Evolutionary conservation across 2,888 invertebrate species (phyloP), one percentile per base, ranked within the genome.

Genomic region (Drosophila cracens): DNA sequence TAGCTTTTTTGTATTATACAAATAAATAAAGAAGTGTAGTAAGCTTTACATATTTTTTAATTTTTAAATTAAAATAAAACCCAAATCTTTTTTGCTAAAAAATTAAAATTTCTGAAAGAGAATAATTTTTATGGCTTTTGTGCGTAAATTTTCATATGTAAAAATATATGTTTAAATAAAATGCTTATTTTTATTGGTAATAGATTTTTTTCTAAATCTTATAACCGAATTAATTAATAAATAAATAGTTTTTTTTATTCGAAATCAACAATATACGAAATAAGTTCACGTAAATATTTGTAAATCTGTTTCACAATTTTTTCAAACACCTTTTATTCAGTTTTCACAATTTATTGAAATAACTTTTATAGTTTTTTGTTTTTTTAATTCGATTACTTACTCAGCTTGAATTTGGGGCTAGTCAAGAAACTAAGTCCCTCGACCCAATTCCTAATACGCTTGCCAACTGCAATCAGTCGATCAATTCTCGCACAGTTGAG

Each of bases 391-490:
- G 29, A 21, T 27, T 51, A 65, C 65, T 65, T 52, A 65, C 65
- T 60, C 21, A 13, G 51, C 21, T 16, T 16, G 13, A 43, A n/a
- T n/a, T 31, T 34, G 4, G 18, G 31, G 8, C 31, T 31, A 48
- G 8, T 46, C 31, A 53, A 31, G 34, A 54, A 54, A 29, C 29
- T 13, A 48, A 56, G 34, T 56, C 13, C 21, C 29, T 29, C 43
- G 57, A 70, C 58, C 49, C 60, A 56, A 40, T 70, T 57, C n/a
- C 21, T 25, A 61, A 33, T 58, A 70, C 27, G 46, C 38, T 53
- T 43, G 71, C 58, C 52, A 62, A 75, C 62, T 61, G 56, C 31
- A 72, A 72, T 49, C 63, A 63, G 52, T 62, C 61, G n/a, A 54
- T 38, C 52, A 51, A 25, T 29, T 21, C 33, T 29, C 11, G 29